Evolutionary conservation across 2,113 vertebrate genomes (phyloP), one percentile per base, ranked within the genome.

Genomic region (Cynocephalus volans): DNA sequence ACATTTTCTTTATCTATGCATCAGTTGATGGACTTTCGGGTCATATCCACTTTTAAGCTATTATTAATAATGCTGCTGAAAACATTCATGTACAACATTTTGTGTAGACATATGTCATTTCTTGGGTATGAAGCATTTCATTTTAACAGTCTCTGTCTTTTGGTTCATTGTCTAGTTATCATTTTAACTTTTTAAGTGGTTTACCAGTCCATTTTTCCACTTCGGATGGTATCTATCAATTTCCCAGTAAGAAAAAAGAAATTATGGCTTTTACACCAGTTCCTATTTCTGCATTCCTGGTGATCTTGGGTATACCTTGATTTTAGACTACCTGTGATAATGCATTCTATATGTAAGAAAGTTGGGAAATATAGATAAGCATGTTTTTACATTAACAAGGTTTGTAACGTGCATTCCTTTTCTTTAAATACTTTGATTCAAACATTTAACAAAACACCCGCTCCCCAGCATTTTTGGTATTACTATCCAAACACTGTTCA

Each of bases 321-420:
- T 89, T 97, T 90, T 81, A 84, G 86, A 67, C 14, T 11, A 21
- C 58, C 6, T 60, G 4, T 41, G 41, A 70, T 45, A 70, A 58
- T 45, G 41, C 15, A 70, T 72, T 90, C 19, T 31, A 45, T 24
- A 10, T 31, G n/a, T 21, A 58, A n/a, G 60, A 88, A 95, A 85
- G n/a, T 56, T 10, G 31, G n/a, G 21, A 75, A 69, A 24, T n/a
- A 33, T 3, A 69, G 54, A 14, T 5, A 31, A 36, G 19, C 23
- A 7, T 75, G 18, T 36, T 88, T 93, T 93, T 69, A 60, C 8
- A 31, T 58, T 23, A 58, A 24, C 45, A 80, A 76, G 3, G 5
- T 93, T 83, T 91, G 19, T 82, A 28, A 86, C n/a, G n/a, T 77
- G 13, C 28, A 48, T 72, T 81, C 72, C 41, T 86, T 93, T 76